Conservation (phyloP, 2,888 invertebrate genomes). For the Nymphalis c-album region DNA sequence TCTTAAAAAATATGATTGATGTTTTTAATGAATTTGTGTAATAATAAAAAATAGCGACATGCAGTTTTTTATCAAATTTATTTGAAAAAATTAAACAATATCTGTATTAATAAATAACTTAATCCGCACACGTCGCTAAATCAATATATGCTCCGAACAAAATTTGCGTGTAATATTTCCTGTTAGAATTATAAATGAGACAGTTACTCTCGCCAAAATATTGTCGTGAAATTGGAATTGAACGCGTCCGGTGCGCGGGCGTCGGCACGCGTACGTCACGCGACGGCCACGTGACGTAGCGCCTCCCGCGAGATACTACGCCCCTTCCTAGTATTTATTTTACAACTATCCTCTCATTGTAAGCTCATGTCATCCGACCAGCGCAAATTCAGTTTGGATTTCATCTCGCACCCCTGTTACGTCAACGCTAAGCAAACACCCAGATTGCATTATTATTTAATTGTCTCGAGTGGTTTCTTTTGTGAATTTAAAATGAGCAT, state of each 20-base stretch:
- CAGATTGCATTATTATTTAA: conserved; percentile 76
- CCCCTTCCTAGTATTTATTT: conserved; percentile 66
- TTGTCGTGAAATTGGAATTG: conserved; percentile 48
- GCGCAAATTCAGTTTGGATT: conserved; percentile 73
- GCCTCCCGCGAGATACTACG: conserved; percentile 39
- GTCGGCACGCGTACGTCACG: conserved; percentile 53
- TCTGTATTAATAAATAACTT: conserved; percentile 52
- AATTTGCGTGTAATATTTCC: conserved; percentile 81
- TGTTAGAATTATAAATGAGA: conserved; percentile 72
- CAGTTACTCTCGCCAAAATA: conserved; percentile 62
- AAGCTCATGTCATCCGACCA: conserved; percentile 67
- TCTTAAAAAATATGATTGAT: too few species aligned
- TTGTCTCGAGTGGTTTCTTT: conserved; percentile 69
- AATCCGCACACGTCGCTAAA: conserved; percentile 61
- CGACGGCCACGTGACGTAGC: conserved; percentile 55
- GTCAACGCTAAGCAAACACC: conserved; percentile 66
- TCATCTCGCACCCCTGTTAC: conserved; percentile 61
- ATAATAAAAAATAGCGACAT: too few species aligned
- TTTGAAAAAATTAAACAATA: conserved; percentile 19
- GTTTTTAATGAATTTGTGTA: too few species aligned
- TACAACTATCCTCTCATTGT: conserved; percentile 73
- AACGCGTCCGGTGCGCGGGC: conserved; percentile 40
- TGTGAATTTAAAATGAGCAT: conserved; percentile 53
- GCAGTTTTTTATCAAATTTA: too few species aligned
- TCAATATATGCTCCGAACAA: conserved; percentile 74